Conservation (phyloP, 2,797 vertebrate species). For the Monodelphis domestica region DNA sequence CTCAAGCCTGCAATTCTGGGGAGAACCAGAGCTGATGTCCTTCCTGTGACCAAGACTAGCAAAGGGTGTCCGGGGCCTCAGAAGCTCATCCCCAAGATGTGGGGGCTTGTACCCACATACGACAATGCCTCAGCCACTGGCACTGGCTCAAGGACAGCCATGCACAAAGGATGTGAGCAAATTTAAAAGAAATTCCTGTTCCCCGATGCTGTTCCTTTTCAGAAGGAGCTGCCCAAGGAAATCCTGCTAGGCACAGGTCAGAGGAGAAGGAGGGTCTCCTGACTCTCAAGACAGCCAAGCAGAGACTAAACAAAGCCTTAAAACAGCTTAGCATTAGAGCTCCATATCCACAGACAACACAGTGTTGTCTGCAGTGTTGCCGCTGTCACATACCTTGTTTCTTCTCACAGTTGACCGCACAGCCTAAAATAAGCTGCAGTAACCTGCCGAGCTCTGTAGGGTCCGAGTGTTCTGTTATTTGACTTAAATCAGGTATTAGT, state of each 20-base stretch:
- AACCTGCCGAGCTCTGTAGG: conserved; percentile 92
- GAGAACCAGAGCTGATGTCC: neutral
- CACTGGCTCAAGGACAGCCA: neutral
- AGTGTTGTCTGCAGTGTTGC: neutral
- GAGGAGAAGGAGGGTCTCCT: no score
- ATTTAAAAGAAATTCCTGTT: neutral
- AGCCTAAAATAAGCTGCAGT: conserved; percentile 96
- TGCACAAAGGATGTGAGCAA: neutral
- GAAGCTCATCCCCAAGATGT: neutral
- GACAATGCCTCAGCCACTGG: neutral
- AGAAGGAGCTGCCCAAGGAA: neutral
- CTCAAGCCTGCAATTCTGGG: neutral
- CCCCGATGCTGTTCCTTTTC: neutral
- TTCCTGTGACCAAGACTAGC: neutral
- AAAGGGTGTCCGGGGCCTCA: neutral
- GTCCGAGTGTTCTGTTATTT: conserved; percentile 91
- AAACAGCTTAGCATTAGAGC: no score
- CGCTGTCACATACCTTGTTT: conserved; percentile 92
- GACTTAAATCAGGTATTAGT: conserved; percentile 91
- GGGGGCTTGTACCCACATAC: neutral
- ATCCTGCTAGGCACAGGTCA: no score
- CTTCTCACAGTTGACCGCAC: conserved; percentile 96
- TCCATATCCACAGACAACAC: conserved; percentile 27
- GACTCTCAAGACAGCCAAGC: no score
- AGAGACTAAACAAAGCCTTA: no score